These are phyloP conservation scores for Ptilonorhynchus violaceus DNA, from an alignment of 2,113 vertebrate genomes.

Conservation along the genomic window DNA sequence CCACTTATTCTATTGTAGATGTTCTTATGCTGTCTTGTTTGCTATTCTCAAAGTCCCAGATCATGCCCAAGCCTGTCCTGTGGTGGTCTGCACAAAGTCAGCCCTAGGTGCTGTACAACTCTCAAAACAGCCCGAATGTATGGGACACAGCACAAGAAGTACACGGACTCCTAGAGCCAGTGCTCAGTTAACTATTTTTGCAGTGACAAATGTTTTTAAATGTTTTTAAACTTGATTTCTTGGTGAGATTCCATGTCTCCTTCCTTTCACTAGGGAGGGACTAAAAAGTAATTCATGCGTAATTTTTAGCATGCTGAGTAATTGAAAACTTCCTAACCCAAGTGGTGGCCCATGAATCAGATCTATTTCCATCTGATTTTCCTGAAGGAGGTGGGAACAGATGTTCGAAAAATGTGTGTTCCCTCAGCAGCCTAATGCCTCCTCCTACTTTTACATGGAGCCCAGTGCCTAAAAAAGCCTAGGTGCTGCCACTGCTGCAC, in stretches of 20 bases:
- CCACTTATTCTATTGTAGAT: not conserved
- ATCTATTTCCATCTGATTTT: not conserved
- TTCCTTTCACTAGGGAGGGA: not conserved
- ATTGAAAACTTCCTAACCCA: not conserved
- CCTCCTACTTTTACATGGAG: not conserved
- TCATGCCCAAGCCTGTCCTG: not conserved
- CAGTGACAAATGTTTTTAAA: not conserved
- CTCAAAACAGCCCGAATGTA: not conserved
- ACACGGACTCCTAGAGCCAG: not conserved
- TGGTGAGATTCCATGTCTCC: not conserved
- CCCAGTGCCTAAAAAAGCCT: not conserved
- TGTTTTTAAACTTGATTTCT: not conserved
- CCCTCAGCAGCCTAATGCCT: not conserved
- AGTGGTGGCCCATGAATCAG: not conserved
- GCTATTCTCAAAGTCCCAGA: not conserved
- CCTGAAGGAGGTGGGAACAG: not conserved
- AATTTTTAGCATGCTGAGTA: not conserved
- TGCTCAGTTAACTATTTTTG: not conserved
- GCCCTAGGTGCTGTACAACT: not conserved
- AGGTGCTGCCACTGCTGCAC: not conserved
- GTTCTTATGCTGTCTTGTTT: not conserved
- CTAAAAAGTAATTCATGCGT: not conserved
- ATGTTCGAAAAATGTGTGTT: not conserved
- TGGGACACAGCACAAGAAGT: not conserved
- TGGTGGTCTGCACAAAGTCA: not conserved